Evolutionary conservation across 1,140 invertebrate species (phyloP).

Genomic region (Aricia agestis): DNA sequence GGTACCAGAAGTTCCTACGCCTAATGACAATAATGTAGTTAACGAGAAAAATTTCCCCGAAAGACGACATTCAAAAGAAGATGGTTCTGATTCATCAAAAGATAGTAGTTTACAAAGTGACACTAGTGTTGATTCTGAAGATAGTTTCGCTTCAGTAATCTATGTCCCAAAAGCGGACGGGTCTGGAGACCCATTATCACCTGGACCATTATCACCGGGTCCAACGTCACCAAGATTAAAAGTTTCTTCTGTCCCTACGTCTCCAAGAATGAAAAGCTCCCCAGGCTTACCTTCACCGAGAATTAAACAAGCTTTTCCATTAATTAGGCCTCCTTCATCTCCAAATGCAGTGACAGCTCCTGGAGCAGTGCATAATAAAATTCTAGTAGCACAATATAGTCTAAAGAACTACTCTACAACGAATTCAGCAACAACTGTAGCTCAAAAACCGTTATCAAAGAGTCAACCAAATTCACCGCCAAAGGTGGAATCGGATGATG

Average conservation of each 20-base stretch:
- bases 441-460: conserved; percentile 39
- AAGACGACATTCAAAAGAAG: conserved; percentile 78
- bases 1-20: conserved; percentile 67
- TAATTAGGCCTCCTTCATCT: conserved; percentile 77
- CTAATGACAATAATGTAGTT: conserved; percentile 56
- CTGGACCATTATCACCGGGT: conserved; percentile 77
- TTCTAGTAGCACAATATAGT: conserved; percentile 66
- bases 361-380: conserved; percentile 63
- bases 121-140: conserved; percentile 94
- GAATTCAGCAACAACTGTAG: conserved; percentile 50
- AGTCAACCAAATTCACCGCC: conserved; percentile 73
- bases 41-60: conserved; percentile 58
- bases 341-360: conserved; percentile 72
- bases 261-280: conserved; percentile 79
- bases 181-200: conserved; percentile 77
- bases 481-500: conserved; percentile 61
- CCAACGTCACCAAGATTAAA: conserved; percentile 78
- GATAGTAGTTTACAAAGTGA: conserved; percentile 94
- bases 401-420: conserved; percentile 63
- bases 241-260: conserved; percentile 83
- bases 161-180: conserved; percentile 84
- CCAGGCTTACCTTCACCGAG: conserved; percentile 79
- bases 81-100: conserved; percentile 93
- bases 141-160: conserved; percentile 94
- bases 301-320: conserved; percentile 78